Base-by-base conservation (phyloP, 2,797 vertebrate species). In the Setipinna tenuifilis region DNA sequence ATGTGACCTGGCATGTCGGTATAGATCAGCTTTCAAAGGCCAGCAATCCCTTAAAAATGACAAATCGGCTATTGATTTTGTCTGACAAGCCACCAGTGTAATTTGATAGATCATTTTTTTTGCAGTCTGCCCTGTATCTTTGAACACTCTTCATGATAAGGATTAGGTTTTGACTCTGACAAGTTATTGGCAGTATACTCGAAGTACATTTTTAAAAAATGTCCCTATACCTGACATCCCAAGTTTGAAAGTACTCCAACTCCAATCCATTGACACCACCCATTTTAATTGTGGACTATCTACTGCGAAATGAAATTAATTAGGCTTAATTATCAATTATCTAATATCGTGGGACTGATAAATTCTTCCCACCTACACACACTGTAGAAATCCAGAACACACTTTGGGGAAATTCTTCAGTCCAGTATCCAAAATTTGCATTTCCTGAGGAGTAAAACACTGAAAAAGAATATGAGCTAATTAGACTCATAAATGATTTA, bases 401-500 rank as follows among this genome's bases (percentile, higher is more conserved):
- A 44, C 35, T 35, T 78, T 78, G 35, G 71, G 6, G 10, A 78
- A 78, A 28, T 7, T 68, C 23, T 68, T 3, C 25, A 41, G 12
- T 75, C 14, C 31, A 28, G 41, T 78, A 78, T 21, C 17, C 7
- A 44, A 41, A 78, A 7, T 41, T 44, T 78, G 71, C 17, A 78
- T 75, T 75, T 41, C 4, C 68, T 75, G 17, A 75, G 35, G 17
- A 44, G 41, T 44, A 44, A 41, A 41, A 78, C 19, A 7, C 7
- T 78, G 35, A 44, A 78, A 78, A 6, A 41, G 35, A 41, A 78
- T 44, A 78, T 25, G 19, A 44, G 71, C 71, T 78, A 75, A 75
- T 75, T 44, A 78, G 35, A 44, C 41, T 75, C 68, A 75, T 75
- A 17, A 75, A 75, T 35, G 68, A 75, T 78, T 78, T 16, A 78